phyloP scores from a whole-genome alignment of 2,797 vertebrate genomes.

The Cirrhinus molitorella region DNA sequence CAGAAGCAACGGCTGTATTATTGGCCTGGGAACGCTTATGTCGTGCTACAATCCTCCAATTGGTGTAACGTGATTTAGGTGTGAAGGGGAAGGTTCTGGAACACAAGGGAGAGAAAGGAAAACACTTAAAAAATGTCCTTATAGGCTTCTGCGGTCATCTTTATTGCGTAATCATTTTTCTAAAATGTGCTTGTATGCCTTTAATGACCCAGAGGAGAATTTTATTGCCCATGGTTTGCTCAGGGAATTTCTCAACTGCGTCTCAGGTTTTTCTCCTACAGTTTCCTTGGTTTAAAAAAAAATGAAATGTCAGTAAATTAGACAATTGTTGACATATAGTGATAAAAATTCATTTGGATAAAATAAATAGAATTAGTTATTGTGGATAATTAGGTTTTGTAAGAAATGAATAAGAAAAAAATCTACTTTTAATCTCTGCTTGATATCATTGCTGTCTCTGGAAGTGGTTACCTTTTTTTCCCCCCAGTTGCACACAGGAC shows the following conservation, averaged over 20 bases:
- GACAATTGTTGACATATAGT: neutral
- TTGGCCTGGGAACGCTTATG: neutral
- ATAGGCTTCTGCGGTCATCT: conserved; percentile 48
- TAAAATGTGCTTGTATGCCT: conserved; percentile 46
- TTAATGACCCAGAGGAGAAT: conserved; percentile 27
- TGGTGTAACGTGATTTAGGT: conserved; percentile 44
- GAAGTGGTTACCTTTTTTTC: neutral
- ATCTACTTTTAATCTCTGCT: neutral
- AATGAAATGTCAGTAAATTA: neutral
- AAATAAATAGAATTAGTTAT: too few species aligned
- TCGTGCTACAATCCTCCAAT: neutral
- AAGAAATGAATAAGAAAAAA: neutral
- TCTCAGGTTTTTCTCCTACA: neutral
- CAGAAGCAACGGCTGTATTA: conserved; percentile 2
- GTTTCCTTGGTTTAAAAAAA: neutral
- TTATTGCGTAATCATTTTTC: conserved; percentile 59
- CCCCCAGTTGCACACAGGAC: neutral
- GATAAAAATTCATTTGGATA: neutral
- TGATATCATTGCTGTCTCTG: neutral
- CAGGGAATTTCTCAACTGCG: conserved; percentile 3
- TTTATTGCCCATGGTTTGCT: neutral
- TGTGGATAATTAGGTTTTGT: conserved; percentile 1
- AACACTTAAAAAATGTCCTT: conserved; percentile 8
- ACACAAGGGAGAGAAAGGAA: conserved; percentile 29
- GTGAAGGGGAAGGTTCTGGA: conserved; percentile 28